phyloP scores from a whole-genome alignment of 2,797 vertebrate genomes.

The Crax fasciolata region DNA sequence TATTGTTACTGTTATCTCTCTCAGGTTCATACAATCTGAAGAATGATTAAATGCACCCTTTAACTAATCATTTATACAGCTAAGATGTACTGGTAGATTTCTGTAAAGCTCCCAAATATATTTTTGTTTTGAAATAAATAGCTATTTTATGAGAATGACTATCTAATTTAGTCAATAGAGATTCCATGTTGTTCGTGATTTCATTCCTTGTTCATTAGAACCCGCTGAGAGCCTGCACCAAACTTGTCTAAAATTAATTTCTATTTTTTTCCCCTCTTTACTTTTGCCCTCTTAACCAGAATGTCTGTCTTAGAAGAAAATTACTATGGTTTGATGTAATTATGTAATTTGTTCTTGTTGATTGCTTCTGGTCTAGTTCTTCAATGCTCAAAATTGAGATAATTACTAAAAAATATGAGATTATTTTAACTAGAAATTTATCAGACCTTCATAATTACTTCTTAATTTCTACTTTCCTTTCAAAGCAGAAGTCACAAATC shows the following conservation, averaged over 20 bases:
- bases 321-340: neutral
- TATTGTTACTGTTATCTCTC: neutral
- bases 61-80: neutral
- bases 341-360: neutral
- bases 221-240: neutral
- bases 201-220: neutral
- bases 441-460: neutral
- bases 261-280: neutral
- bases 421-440: neutral
- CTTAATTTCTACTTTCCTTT: neutral
- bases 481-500: neutral
- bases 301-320: neutral
- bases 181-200: neutral
- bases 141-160: neutral
- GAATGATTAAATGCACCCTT: fast-evolving
- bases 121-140: neutral
- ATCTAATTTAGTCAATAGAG: neutral
- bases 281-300: neutral
- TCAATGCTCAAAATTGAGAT: neutral
- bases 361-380: neutral
- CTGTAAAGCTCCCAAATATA: neutral
- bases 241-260: neutral
- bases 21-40: neutral
- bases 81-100: neutral
- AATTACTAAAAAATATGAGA: neutral